A percentile compares a stretch with the other conserved stretches of the same genome.
These are phyloP conservation scores for Acromyrmex echinatior DNA, from an alignment of 1,140 invertebrate genomes.

Conservation along the genomic window DNA sequence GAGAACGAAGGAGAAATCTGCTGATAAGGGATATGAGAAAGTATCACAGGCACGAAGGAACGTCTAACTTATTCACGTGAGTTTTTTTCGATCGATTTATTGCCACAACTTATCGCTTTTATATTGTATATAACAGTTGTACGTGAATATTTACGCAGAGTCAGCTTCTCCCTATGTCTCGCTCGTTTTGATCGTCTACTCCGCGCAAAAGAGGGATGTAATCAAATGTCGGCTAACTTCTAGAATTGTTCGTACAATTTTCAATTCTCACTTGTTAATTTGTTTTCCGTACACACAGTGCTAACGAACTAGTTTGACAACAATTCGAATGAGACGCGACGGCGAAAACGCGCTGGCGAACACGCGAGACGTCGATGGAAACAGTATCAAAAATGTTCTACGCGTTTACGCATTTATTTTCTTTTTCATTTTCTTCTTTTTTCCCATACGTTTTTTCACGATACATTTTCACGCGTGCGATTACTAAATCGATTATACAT, in stretches of 20 bases:
- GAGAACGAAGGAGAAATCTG: not conserved
- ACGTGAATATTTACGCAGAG: constrained; percentile 47
- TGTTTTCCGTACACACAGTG: not conserved
- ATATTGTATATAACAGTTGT: constrained; percentile 37
- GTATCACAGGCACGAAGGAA: not conserved
- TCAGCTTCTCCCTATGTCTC: constrained; percentile 4
- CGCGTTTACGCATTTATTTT: constrained; percentile 6
- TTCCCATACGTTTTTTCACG: constrained; percentile 3
- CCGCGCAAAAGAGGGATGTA: constrained; percentile 3
- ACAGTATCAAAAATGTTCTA: constrained; percentile 49
- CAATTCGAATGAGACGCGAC: constrained; percentile 42
- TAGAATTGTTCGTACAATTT: constrained; percentile 41
- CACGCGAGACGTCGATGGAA: constrained; percentile 24
- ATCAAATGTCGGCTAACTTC: constrained; percentile 46
- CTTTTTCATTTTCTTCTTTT: constrained; percentile 23
- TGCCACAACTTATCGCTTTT: constrained; percentile 54
- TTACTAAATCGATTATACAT: not conserved
- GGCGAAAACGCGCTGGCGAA: constrained; percentile 20
- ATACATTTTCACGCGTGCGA: not conserved
- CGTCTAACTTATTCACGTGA: constrained; percentile 35
- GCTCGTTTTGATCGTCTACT: constrained; percentile 37
- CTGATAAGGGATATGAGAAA: constrained; percentile 25
- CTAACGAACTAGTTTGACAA: constrained; percentile 50
- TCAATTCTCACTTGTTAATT: constrained; percentile 49
- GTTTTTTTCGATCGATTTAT: constrained; percentile 70